A percentile compares a stretch with the other conserved stretches of the same genome.
phyloP scores from a whole-genome alignment of 2,888 invertebrate genomes.

The Polydrusus cervinus region DNA sequence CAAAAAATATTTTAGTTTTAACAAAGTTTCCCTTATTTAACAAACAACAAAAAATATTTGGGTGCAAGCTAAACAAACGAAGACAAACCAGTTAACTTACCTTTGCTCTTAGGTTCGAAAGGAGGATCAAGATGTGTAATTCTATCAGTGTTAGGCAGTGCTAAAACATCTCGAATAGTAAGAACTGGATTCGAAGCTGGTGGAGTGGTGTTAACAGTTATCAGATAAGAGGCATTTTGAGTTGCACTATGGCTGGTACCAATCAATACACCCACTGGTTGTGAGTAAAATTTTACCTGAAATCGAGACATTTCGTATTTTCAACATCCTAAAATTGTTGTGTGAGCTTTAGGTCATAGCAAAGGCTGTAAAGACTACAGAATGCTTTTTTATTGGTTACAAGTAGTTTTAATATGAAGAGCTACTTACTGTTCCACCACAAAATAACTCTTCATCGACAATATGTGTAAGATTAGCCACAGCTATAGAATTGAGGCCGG shows the following conservation, averaged over 20 bases:
- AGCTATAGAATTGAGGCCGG: slow-evolving; percentile 79
- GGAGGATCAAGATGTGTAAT: slow-evolving; percentile 67
- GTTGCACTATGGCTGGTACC: slow-evolving; percentile 78
- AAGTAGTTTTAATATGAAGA: no score
- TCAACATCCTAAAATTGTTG: no score
- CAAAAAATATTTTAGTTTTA: background rate
- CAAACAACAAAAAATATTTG: no score
- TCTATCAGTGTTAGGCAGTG: slow-evolving; percentile 70
- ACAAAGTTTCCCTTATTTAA: no score
- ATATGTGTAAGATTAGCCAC: slow-evolving; percentile 58
- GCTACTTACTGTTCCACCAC: slow-evolving; percentile 71
- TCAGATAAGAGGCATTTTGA: slow-evolving; percentile 74
- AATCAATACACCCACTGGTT: slow-evolving; percentile 83
- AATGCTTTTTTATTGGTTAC: no score
- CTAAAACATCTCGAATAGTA: slow-evolving; percentile 73
- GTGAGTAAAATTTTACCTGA: slow-evolving; percentile 76
- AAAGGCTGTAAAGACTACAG: no score
- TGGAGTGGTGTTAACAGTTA: slow-evolving; percentile 75
- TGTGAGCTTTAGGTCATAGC: no score
- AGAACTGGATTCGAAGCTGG: slow-evolving; percentile 71
- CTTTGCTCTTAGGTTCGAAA: slow-evolving; percentile 67
- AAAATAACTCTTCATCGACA: slow-evolving; percentile 72
- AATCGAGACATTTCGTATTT: background rate
- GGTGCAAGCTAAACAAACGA: no score
- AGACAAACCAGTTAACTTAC: slow-evolving; percentile 57